These are phyloP conservation scores for Grus americana DNA, from an alignment of 2,113 vertebrate species.

Conservation along the genomic window DNA sequence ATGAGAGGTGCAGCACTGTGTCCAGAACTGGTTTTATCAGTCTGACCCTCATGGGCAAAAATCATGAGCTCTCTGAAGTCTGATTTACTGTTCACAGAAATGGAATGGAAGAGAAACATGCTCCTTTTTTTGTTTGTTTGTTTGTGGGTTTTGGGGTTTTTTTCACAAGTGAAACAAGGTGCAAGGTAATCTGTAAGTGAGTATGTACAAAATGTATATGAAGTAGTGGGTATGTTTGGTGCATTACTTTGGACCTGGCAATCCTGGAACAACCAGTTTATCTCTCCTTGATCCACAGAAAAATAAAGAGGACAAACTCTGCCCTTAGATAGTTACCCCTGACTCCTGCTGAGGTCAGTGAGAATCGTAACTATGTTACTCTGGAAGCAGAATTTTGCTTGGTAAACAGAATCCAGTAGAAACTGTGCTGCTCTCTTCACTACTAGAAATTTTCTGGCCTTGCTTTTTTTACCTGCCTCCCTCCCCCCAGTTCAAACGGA, in stretches of 20 bases:
- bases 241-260: neutral
- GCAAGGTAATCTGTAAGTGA: neutral
- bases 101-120: neutral
- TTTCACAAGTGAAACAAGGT: neutral
- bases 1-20: neutral
- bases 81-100: neutral
- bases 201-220: neutral
- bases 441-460: neutral
- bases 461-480: neutral
- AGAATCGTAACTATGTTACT: neutral
- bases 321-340: neutral
- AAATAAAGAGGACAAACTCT: neutral
- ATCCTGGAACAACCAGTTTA: neutral
- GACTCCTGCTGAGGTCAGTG: neutral
- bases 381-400: neutral
- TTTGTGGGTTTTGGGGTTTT: too few species aligned
- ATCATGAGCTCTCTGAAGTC: neutral
- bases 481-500: neutral
- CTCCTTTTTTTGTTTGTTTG: neutral
- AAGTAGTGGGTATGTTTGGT: neutral
- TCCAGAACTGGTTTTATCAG: neutral
- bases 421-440: neutral
- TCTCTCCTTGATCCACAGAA: neutral
- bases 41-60: neutral
- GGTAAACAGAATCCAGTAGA: neutral